Evolutionary conservation across 1,140 invertebrate genomes (phyloP), one percentile per base, ranked within the genome.

Genomic region (Drosophila arizonae): DNA sequence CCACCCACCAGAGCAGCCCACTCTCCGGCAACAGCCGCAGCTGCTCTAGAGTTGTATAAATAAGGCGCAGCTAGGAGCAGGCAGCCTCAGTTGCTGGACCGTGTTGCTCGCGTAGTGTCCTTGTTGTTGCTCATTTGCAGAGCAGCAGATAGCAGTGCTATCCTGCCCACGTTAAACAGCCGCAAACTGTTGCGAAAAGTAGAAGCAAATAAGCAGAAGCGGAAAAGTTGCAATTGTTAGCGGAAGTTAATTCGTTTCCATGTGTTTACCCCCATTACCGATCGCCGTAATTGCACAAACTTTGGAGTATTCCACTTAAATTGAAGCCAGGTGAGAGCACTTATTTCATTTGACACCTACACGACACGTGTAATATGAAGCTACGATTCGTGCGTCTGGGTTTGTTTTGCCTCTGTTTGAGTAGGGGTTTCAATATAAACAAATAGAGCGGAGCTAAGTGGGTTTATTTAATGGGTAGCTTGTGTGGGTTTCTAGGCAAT

Each of bases 51-150:
- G 73, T 64, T 21, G 81, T 86, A 86, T 86, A 86, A 86, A 86
- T 87, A 86, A 75, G 68, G 66, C 55, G 55, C 65, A 74, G 54
- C 51, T 51, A 57, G 48, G 65, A 65, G 79, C 82, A 80, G 69
- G 61, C 57, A 79, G 79, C 79, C 68, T 86, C 84, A 86, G 82
- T 86, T 88, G 82, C 57, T 72, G 79, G 72, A 79, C 57, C 68
- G 78, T 71, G 72, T 71, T 87, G 76, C 65, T 85, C 67, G 82
- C 69, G 84, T 78, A 45, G 56, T 39, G 10, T 39, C 76, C 72
- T 71, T 67, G 48, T 60, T 77, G 43, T 76, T 45, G 70, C 60
- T 8, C 36, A 39, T 39, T 39, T 11, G 36, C 36, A 11, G 6
- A 39, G 36, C 36, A 39, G 36, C 36, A 39, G 36, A 13, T 39